Evolutionary conservation across 2,797 vertebrate genomes (phyloP).

Genomic region (Heteromormyrus szaboi): DNA sequence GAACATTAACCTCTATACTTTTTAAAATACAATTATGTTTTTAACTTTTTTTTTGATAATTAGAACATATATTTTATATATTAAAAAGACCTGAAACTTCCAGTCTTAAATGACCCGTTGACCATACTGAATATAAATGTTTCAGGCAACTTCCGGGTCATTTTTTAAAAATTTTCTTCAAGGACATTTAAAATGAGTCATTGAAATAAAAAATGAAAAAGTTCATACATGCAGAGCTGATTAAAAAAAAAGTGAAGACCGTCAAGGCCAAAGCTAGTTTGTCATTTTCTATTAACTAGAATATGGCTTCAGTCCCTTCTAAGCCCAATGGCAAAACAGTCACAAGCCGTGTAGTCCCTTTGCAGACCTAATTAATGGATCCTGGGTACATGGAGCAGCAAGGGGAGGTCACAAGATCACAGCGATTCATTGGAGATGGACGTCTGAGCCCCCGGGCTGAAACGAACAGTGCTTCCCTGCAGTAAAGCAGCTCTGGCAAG

Average conservation of each 20-base stretch:
- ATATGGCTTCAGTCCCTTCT: conserved; percentile 20
- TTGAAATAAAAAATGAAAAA: not conserved
- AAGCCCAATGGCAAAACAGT: conserved; percentile 23
- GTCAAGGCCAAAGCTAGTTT: not conserved
- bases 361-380: conserved; percentile 32
- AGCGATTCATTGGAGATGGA: not conserved
- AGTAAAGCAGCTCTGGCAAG: conserved; percentile 11
- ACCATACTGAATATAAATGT: not conserved
- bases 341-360: conserved; percentile 23
- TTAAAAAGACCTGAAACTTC: not conserved
- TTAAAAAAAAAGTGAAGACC: not conserved
- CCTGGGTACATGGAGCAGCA: conserved; percentile 19
- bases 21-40: not conserved
- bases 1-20: not conserved
- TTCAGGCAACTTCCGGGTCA: not conserved
- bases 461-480: not conserved
- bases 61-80: not conserved
- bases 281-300: conserved; percentile 28
- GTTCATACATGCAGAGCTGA: not conserved
- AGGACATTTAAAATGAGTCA: conserved; percentile 3
- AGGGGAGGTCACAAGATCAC: conserved; percentile 25
- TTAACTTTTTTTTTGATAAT: not conserved
- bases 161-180: not conserved
- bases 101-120: not conserved
- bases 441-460: not conserved